Conservation (phyloP, 2,888 invertebrate species). For the Pemphredon lugubris region DNA sequence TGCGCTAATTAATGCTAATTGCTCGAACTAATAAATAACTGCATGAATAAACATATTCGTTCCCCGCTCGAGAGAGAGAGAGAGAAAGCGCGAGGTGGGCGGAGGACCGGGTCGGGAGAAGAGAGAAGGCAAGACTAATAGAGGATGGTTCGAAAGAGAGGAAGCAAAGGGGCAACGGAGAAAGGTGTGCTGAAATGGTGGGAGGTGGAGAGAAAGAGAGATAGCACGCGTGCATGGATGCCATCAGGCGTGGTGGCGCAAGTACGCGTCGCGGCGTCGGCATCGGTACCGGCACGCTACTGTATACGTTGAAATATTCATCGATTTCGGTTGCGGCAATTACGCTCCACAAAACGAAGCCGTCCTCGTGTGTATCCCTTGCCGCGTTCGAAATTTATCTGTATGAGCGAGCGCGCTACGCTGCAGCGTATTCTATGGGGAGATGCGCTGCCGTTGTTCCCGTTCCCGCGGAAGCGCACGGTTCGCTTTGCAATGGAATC, state of each 20-base stretch:
- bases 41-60: constrained; percentile 76
- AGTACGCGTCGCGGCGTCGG: constrained; percentile 32
- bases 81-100: constrained; percentile 28
- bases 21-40: constrained; percentile 78
- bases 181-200: no score
- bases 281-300: constrained; percentile 39
- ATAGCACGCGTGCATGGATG: constrained; percentile 36
- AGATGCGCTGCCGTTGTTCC: constrained; percentile 34
- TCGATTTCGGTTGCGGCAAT: constrained; percentile 73
- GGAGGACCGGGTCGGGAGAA: constrained; percentile 18
- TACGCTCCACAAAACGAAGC: constrained; percentile 68
- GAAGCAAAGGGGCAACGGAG: constrained; percentile 20
- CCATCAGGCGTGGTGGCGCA: constrained; percentile 49
- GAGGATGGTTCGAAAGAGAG: constrained; percentile 19
- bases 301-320: constrained; percentile 73
- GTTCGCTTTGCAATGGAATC: neutral
- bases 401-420: constrained; percentile 48
- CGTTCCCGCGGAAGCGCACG: constrained; percentile 21
- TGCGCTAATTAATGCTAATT: constrained; percentile 80
- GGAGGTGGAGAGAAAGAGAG: neutral
- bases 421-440: constrained; percentile 42
- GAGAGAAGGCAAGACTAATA: constrained; percentile 22
- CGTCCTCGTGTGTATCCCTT: constrained; percentile 45
- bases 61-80: constrained; percentile 29
- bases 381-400: constrained; percentile 57